phyloP scores from a whole-genome alignment of 2,888 invertebrate genomes.

The Drosophila meridiana region DNA sequence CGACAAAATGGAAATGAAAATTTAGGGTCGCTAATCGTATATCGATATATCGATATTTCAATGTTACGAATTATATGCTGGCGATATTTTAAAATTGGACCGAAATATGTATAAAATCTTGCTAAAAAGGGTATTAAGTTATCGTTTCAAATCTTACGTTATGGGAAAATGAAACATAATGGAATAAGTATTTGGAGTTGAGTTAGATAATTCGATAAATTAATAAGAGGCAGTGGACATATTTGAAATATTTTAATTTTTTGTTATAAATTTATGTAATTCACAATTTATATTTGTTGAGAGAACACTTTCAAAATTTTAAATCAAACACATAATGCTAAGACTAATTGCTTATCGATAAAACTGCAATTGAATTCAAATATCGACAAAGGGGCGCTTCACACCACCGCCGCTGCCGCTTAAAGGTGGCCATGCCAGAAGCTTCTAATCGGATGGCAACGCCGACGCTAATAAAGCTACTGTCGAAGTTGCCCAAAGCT shows the following conservation, averaged over 20 bases:
- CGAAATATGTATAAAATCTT: background rate
- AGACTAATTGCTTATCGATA: slow-evolving; percentile 4
- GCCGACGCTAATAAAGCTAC: slow-evolving; percentile 33
- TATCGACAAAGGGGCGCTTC: slow-evolving; percentile 7
- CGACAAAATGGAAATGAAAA: slow-evolving; percentile 65
- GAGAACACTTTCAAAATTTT: background rate
- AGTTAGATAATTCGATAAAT: background rate
- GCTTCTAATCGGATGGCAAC: slow-evolving; percentile 33
- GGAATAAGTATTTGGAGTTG: background rate
- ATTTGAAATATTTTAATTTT: background rate
- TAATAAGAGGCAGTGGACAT: background rate
- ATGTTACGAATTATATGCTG: background rate
- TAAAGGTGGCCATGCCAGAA: slow-evolving; percentile 28
- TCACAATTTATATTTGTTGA: background rate
- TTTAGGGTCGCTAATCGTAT: slow-evolving; percentile 33
- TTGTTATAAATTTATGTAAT: background rate
- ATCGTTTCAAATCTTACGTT: background rate
- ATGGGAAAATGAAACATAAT: background rate
- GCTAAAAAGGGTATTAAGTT: background rate
- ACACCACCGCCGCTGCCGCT: background rate
- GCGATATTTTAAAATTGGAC: slow-evolving; percentile 2
- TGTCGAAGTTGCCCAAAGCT: slow-evolving; percentile 39
- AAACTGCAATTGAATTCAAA: background rate
- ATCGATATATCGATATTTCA: slow-evolving; percentile 54
- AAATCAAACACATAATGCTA: background rate